phyloP scores from a whole-genome alignment of 2,888 invertebrate genomes.

The Torymus texanus region DNA sequence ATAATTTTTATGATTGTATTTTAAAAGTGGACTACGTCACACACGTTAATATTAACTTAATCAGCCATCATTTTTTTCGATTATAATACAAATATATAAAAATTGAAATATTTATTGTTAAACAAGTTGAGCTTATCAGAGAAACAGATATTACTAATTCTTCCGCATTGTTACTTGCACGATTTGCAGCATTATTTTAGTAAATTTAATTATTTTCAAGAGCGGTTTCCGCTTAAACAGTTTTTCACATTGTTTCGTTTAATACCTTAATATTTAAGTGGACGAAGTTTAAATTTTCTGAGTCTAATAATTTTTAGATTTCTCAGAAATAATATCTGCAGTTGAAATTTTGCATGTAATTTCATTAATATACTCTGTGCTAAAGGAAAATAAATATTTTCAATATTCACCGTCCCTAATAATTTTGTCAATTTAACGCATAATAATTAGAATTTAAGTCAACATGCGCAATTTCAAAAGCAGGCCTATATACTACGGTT shows the following conservation, averaged over 20 bases:
- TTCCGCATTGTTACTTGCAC: neutral
- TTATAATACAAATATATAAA: slow-evolving; percentile 44
- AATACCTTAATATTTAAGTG: slow-evolving; percentile 31
- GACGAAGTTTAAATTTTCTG: slow-evolving; percentile 38
- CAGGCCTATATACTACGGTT: slow-evolving; percentile 14
- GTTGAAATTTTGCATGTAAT: slow-evolving; percentile 32
- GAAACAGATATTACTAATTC: slow-evolving; percentile 15
- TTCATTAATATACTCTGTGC: too few species aligned
- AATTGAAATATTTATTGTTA: slow-evolving; percentile 37
- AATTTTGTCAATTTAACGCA: neutral
- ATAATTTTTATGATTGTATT: too few species aligned
- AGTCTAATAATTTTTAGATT: slow-evolving; percentile 21
- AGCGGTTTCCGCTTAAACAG: too few species aligned
- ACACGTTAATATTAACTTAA: slow-evolving; percentile 11
- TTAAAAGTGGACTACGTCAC: too few species aligned
- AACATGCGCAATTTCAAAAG: slow-evolving; percentile 37
- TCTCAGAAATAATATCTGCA: slow-evolving; percentile 12
- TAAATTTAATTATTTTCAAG: neutral
- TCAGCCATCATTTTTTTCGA: slow-evolving; percentile 9
- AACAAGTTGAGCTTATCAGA: slow-evolving; percentile 26
- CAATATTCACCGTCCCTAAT: too few species aligned
- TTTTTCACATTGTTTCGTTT: neutral
- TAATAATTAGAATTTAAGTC: neutral
- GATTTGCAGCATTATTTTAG: neutral
- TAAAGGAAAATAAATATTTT: too few species aligned